These are phyloP conservation scores for Sitobion miscanthi DNA, from an alignment of 1,140 invertebrate genomes.

Conservation along the genomic window DNA sequence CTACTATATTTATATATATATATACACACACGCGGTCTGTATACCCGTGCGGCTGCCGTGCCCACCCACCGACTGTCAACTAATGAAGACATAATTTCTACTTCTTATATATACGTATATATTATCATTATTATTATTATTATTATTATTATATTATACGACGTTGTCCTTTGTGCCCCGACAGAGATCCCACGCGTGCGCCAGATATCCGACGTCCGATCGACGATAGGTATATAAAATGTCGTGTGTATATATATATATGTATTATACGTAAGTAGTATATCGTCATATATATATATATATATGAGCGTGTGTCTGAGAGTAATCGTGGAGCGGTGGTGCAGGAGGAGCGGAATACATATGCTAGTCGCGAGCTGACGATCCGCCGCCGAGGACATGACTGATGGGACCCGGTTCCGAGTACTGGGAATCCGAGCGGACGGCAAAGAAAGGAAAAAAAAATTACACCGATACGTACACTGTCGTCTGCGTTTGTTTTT, in stretches of 20 bases:
- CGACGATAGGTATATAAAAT: neutral
- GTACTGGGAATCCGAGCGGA: slow-evolving; percentile 45
- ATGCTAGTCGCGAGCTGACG: slow-evolving; percentile 50
- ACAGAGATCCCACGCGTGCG: slow-evolving; percentile 44
- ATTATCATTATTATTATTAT: neutral
- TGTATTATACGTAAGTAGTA: neutral
- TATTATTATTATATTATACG: slow-evolving; percentile 14
- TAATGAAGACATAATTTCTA: slow-evolving; percentile 56
- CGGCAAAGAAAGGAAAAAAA: slow-evolving; percentile 3
- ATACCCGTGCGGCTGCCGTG: neutral
- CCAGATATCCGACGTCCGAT: slow-evolving; percentile 24
- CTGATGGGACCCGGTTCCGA: slow-evolving; percentile 55
- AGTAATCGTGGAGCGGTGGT: neutral
- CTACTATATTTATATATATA: neutral
- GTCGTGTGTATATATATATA: neutral
- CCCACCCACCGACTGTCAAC: slow-evolving; percentile 56
- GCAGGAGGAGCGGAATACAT: slow-evolving; percentile 24
- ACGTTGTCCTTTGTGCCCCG: slow-evolving; percentile 47
- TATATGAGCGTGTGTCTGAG: neutral
- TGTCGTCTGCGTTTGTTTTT: slow-evolving; percentile 15
- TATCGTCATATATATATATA: neutral
- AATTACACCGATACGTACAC: neutral
- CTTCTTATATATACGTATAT: neutral
- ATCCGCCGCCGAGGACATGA: slow-evolving; percentile 52
- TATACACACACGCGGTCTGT: neutral